Evolutionary conservation across 2,113 vertebrate genomes (phyloP), one percentile per base, ranked within the genome.

Genomic region (Stictonetta naevosa): DNA sequence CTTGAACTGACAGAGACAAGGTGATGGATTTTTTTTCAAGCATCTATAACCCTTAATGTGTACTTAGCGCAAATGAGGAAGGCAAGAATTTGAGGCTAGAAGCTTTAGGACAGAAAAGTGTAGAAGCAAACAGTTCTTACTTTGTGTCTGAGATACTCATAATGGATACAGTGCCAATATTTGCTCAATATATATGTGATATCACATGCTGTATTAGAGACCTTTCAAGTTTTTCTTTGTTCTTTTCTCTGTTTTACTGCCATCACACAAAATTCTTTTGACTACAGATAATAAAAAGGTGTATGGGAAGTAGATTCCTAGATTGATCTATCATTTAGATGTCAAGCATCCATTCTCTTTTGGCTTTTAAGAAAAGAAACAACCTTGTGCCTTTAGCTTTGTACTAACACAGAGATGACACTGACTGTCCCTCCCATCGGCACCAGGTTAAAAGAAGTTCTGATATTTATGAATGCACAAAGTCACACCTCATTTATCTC

Each of bases 381-480:
- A 74, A 13, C 55, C 50, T 77, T 25, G 11, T 67, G 56, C 10
- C 28, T 88, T 94, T 56, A 94, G 48, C 44, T 77, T 94, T 84
- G n/a, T 31, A 21, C 53, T 96, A 86, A 94, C 58, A 50, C 71
- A 78, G 40, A 88, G 78, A 69, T 95, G 92, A 96, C 58, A 75
- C 25, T 7, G 4, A 46, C 60, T 92, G 44, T 59, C 13, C 55
- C 69, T 48, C 81, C 58, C 66, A 86, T 60, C 44, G 25, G 48
- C 34, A 93, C 23, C 36, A 78, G 33, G 40, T 95, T 92, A 93
- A 92, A 96, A 91, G 73, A 78, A 83, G 62, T 59, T 94, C 78
- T 74, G 81, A 81, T 96, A 96, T 94, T 96, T 95, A 94, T 93
- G 94, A 96, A 96, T 77, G 94, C 81, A 96, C 86, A 69, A 92